These are phyloP conservation scores for Crotophaga sulcirostris DNA, from an alignment of 2,113 vertebrate species.

Conservation along the genomic window DNA sequence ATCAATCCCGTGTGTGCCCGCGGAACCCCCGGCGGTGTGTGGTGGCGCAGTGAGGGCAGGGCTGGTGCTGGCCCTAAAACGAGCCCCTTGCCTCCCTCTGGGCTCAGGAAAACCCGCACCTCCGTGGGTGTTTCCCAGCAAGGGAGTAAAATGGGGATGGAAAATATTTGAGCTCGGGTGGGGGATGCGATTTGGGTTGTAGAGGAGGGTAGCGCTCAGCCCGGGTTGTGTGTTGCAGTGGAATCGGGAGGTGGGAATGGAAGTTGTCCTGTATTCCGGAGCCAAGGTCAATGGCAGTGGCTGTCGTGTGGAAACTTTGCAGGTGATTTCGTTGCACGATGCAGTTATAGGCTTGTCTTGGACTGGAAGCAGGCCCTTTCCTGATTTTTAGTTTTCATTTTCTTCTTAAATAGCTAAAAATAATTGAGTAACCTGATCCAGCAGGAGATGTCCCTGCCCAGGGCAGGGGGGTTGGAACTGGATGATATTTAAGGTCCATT, in stretches of 20 bases:
- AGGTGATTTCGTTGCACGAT: background rate
- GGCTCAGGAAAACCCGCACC: background rate
- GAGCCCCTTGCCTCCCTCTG: no score
- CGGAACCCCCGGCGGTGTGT: background rate
- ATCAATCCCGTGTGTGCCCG: background rate
- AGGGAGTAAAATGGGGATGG: background rate
- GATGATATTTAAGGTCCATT: no score
- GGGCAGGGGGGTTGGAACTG: no score
- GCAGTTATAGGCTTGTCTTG: accelerated
- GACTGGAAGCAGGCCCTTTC: background rate
- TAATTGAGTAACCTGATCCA: background rate
- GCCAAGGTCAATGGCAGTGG: conserved; percentile 38
- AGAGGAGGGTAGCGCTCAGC: background rate
- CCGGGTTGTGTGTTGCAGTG: background rate
- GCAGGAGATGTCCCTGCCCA: no score
- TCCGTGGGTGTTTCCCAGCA: background rate
- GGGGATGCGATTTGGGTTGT: background rate
- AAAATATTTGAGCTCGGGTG: no score
- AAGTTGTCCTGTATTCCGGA: background rate
- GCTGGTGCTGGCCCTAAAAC: background rate
- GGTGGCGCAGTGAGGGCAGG: background rate
- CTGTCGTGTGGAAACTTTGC: background rate
- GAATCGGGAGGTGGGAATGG: background rate
- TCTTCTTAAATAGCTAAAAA: background rate
- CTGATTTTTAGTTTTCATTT: background rate